Conservation (phyloP, 2,113 vertebrate species). For the Brienomyrus brachyistius region DNA sequence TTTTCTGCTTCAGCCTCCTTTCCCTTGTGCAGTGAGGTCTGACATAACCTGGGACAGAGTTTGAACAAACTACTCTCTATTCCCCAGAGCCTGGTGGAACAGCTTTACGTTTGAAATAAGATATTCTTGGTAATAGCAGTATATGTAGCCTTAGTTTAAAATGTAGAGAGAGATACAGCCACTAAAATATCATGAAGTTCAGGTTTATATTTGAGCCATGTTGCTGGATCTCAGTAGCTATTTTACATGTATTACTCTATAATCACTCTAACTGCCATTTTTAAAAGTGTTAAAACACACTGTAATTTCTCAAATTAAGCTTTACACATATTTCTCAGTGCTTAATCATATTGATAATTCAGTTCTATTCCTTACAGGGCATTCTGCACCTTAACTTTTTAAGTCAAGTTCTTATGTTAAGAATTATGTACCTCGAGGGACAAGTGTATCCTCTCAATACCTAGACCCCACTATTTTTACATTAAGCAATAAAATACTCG, state of each 20-base stretch:
- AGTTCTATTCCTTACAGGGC: neutral
- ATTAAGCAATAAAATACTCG: neutral
- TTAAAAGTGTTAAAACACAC: neutral
- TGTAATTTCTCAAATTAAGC: neutral
- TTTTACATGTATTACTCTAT: neutral
- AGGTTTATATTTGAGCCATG: neutral
- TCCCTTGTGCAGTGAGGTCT: slow-evolving; percentile 48
- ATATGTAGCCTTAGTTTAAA: neutral
- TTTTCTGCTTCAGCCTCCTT: slow-evolving; percentile 25
- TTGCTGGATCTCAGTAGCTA: neutral
- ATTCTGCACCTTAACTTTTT: neutral
- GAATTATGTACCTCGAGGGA: neutral
- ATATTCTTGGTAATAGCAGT: neutral
- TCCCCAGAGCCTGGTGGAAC: neutral
- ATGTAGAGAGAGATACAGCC: neutral
- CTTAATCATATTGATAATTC: neutral
- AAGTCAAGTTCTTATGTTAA: neutral
- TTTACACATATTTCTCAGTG: neutral
- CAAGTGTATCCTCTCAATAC: neutral
- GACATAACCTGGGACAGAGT: slow-evolving; percentile 5
- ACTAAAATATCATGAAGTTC: neutral
- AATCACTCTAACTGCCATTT: neutral
- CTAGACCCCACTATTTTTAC: neutral
- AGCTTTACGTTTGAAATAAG: neutral
- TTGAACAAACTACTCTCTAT: neutral